Base-by-base conservation (phyloP, 2,797 vertebrate genomes). In the Gallinago solitaria region DNA sequence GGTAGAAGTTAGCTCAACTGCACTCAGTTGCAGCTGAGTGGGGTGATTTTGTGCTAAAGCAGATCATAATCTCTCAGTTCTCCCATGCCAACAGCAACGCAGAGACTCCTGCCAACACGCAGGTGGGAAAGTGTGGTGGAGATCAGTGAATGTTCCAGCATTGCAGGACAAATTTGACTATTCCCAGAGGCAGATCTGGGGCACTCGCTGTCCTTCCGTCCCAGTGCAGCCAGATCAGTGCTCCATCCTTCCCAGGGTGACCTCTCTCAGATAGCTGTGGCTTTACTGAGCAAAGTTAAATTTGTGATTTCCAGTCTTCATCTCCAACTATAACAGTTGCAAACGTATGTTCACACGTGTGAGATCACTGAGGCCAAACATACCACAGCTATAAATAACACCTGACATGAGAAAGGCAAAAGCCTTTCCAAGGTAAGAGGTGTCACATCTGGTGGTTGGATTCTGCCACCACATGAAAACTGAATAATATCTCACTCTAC, bases 281-380 rank as follows among this genome's bases (percentile, higher is more conserved):
- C 18, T 78, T 88, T 64, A 6, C 24, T 33, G 18, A 51, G 16
- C 6, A 37, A 51, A 16, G 9, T 48, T 79, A 75, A 65, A 35
- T 41, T 50, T 67, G 67, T 41, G 33, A 20, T 78, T 89, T 70
- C 35, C 56, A 82, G 24, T 47, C 56, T 88, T 78, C 35, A 64
- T 43, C 14, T 70, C 16, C 3, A 1, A 16, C 23, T 10, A 4
- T 59, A 33, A 19, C 4, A 53, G 35, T 18, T 37, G 37, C 18
- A 87, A 87, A 39, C 1, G 0, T 33, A 64, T 0, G 1, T 84
- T 63, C 24, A 33, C 8, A 14, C 12, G 5, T 0, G 1, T 35
- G 43, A 37, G 9, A 24, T 30, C 54, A 50, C 39, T 43, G 43
- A 68, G 35, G 25, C 13, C 56, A 65, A 64, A 65, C 2, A 32